These are phyloP conservation scores for Ischnus inquisitorius DNA, from an alignment of 2,888 invertebrate species.

Conservation along the genomic window DNA sequence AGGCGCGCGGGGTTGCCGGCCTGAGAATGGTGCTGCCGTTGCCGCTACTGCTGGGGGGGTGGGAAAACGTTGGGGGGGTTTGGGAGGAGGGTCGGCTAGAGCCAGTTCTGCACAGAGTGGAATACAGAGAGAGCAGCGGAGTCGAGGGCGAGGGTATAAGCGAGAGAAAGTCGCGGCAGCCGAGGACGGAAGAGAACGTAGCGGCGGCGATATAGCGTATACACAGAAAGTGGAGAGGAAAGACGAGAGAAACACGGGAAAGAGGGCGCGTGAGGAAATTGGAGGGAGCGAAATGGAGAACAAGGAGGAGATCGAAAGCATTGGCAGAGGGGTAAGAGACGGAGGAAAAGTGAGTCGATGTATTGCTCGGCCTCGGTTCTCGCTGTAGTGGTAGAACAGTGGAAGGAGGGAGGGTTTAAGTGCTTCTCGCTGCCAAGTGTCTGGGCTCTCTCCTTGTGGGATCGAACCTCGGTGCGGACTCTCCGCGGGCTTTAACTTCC, in stretches of 20 bases:
- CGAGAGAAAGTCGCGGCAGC: conserved; percentile 56
- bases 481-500: conserved; percentile 52
- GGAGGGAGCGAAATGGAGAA: conserved; percentile 62
- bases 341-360: conserved; percentile 58
- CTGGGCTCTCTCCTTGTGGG: conserved; percentile 83
- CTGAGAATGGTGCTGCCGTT: conserved; percentile 68
- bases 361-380: conserved; percentile 10
- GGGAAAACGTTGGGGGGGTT: conserved; percentile 10
- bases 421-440: conserved; percentile 82
- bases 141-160: conserved; percentile 63
- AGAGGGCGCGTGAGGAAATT: conserved; percentile 46
- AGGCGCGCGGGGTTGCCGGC: conserved; percentile 67
- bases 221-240: conserved; percentile 45
- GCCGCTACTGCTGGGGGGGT: conserved; percentile 54
- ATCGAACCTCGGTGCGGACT: conserved; percentile 79
- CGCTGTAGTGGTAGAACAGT: conserved; percentile 13
- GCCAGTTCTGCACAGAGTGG: conserved; percentile 56
- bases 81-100: conserved; percentile 58
- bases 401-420: conserved; percentile 80
- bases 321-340: conserved; percentile 28
- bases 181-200: conserved; percentile 35
- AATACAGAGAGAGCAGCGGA: conserved; percentile 66
- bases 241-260: conserved; percentile 56
- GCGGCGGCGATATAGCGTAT: background rate
- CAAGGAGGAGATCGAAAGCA: background rate